Evolutionary conservation across 2,888 invertebrate species (phyloP).

Genomic region (Spodoptera picta): DNA sequence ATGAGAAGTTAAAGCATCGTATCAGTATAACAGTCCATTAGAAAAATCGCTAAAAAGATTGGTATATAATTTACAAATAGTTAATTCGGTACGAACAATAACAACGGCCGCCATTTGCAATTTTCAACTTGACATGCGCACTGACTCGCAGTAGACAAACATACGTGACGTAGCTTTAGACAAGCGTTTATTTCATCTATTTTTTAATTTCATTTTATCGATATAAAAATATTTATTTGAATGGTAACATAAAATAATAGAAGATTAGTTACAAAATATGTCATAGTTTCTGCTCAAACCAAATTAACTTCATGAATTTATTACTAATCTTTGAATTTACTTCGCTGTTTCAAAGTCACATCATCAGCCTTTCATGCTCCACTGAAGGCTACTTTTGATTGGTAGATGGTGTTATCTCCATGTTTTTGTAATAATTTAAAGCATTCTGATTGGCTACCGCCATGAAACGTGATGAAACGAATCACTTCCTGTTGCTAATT

Average conservation of each 20-base stretch:
- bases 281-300: neutral
- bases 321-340: slow-evolving; percentile 12
- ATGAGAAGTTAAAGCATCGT: slow-evolving; percentile 85
- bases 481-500: slow-evolving; percentile 79
- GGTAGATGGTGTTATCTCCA: slow-evolving; percentile 75
- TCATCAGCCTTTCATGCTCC: slow-evolving; percentile 77
- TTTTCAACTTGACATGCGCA: slow-evolving; percentile 94
- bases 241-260: neutral
- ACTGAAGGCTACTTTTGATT: slow-evolving; percentile 76
- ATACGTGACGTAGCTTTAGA: slow-evolving; percentile 77
- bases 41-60: slow-evolving; percentile 90
- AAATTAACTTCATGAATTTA: neutral
- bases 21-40: slow-evolving; percentile 87
- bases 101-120: slow-evolving; percentile 99
- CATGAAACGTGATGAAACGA: slow-evolving; percentile 82
- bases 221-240: neutral
- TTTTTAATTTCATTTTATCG: neutral
- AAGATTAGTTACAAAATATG: neutral
- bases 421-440: slow-evolving; percentile 74
- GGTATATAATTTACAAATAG: slow-evolving; percentile 92
- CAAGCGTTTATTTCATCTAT: slow-evolving; percentile 56
- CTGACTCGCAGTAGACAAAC: slow-evolving; percentile 85
- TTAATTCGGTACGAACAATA: slow-evolving; percentile 98
- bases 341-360: slow-evolving; percentile 72
- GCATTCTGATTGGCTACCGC: slow-evolving; percentile 79